These are phyloP conservation scores for Oligia strigilis DNA, from an alignment of 2,888 invertebrate species.

Conservation along the genomic window DNA sequence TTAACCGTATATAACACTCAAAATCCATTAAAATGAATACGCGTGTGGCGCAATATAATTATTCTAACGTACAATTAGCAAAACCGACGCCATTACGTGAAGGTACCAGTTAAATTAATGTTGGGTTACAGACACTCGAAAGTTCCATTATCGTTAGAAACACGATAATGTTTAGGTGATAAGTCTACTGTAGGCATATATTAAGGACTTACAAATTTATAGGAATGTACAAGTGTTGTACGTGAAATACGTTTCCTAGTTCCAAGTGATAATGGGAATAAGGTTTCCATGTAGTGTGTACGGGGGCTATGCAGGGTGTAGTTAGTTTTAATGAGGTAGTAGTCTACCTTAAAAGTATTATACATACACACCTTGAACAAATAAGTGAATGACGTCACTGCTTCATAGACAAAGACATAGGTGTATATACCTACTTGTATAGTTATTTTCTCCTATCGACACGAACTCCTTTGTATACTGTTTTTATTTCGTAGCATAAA, in stretches of 20 bases:
- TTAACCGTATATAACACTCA: slow-evolving; percentile 77
- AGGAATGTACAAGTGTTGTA: slow-evolving; percentile 53
- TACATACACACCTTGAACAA: background rate
- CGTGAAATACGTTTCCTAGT: slow-evolving; percentile 62
- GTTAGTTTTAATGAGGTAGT: slow-evolving; percentile 41
- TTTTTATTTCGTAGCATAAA: background rate
- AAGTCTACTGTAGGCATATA: slow-evolving; percentile 72
- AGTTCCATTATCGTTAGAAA: slow-evolving; percentile 90
- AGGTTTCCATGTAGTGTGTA: slow-evolving; percentile 47
- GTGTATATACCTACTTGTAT: background rate
- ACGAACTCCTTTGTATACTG: background rate
- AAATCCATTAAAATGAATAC: slow-evolving; percentile 87
- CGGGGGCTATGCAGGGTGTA: slow-evolving; percentile 9
- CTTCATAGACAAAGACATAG: background rate
- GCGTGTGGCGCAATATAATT: slow-evolving; percentile 85
- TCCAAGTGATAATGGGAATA: slow-evolving; percentile 55
- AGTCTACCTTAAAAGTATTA: slow-evolving; percentile 13
- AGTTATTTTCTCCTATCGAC: background rate
- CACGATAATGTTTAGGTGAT: slow-evolving; percentile 84
- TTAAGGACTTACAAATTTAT: slow-evolving; percentile 54
- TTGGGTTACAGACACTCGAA: slow-evolving; percentile 88
- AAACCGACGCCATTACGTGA: slow-evolving; percentile 89
- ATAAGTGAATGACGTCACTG: background rate
- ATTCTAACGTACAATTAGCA: slow-evolving; percentile 89
- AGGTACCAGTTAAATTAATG: slow-evolving; percentile 89